phyloP scores from a whole-genome alignment of 2,888 invertebrate species.

The Beris morrisii region DNA sequence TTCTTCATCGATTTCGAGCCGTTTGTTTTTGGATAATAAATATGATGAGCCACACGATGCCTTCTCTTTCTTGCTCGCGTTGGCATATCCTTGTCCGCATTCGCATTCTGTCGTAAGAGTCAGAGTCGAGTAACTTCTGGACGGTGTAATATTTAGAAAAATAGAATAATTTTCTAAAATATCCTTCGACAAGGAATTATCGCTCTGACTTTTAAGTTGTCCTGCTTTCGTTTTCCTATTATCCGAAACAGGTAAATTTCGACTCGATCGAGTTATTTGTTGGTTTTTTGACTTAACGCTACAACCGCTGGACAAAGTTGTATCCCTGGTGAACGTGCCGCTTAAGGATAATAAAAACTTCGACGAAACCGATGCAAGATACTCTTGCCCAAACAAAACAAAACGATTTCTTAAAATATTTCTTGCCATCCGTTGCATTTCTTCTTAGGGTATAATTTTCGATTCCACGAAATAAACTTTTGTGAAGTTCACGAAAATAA shows the following conservation, averaged over 20 bases:
- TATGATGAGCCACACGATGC: too few relatives aligned
- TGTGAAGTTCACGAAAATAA: too few relatives aligned
- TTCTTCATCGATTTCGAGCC: constrained; percentile 11
- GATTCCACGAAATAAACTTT: too few relatives aligned
- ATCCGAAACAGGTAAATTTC: neutral
- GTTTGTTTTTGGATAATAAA: neutral
- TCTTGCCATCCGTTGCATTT: constrained; percentile 9
- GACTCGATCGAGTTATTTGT: neutral
- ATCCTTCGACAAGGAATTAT: neutral
- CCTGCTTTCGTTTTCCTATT: too few relatives aligned
- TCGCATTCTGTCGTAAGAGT: neutral
- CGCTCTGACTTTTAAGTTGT: neutral
- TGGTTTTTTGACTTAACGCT: neutral
- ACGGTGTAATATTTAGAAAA: neutral
- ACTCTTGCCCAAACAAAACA: constrained; percentile 7
- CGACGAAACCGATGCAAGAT: constrained; percentile 1
- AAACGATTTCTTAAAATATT: constrained; percentile 6
- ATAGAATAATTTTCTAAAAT: neutral
- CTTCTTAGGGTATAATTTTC: neutral
- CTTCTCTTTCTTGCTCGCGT: neutral
- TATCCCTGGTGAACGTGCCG: neutral
- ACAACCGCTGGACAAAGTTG: too few relatives aligned
- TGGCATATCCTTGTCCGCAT: neutral
- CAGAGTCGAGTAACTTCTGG: neutral
- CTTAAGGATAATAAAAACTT: constrained; percentile 2